Evolutionary conservation across 2,888 invertebrate species (phyloP).

Genomic region (Tetanocera ferruginea): DNA sequence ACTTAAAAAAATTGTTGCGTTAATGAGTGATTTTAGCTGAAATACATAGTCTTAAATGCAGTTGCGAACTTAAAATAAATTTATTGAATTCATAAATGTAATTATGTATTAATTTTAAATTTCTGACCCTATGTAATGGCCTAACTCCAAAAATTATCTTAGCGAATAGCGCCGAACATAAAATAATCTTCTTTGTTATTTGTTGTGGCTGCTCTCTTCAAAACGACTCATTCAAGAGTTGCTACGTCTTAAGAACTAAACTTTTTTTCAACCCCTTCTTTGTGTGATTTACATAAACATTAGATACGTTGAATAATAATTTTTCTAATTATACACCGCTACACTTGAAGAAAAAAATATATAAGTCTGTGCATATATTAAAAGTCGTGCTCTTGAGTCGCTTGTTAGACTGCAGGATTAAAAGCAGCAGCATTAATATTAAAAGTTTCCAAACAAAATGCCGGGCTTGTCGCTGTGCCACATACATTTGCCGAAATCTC

Average conservation of each 20-base stretch:
- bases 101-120: neutral
- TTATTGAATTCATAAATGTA: neutral
- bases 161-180: neutral
- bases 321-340: conserved; percentile 23
- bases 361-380: conserved; percentile 29
- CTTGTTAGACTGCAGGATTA: conserved; percentile 33
- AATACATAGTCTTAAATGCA: too few species aligned
- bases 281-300: conserved; percentile 28
- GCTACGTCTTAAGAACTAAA: neutral
- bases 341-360: conserved; percentile 5
- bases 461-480: neutral
- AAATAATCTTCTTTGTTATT: neutral
- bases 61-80: too few species aligned
- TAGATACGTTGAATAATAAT: conserved; percentile 2
- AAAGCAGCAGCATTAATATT: conserved; percentile 40
- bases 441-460: conserved; percentile 19
- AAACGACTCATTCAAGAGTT: neutral
- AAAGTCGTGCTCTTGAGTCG: neutral
- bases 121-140: neutral
- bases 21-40: too few species aligned
- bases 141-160: too few species aligned
- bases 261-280: neutral
- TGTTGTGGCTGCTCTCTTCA: neutral
- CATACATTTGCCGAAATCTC: conserved; percentile 29
- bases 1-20: too few species aligned